Evolutionary conservation across 2,888 invertebrate species (phyloP).

Genomic region (Caradrina kadenii): DNA sequence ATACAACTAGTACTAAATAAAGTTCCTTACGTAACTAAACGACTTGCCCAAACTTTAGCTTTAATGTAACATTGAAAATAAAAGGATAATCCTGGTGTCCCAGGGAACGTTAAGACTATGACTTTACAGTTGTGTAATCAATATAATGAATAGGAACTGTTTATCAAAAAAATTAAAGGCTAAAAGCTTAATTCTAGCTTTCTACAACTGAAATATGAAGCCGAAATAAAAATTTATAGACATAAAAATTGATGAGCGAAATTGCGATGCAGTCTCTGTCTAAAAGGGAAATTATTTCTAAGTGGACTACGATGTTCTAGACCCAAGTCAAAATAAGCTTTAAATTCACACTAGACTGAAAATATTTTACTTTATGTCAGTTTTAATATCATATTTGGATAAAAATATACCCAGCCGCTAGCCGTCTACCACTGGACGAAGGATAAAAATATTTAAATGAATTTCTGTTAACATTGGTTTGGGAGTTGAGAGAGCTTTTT

Average conservation of each 20-base stretch:
- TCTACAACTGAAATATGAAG: not conserved
- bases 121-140: conserved; percentile 3
- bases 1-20: conserved; percentile 6
- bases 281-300: not conserved
- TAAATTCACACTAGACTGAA: not conserved
- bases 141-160: not conserved
- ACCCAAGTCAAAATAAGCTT: not conserved
- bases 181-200: not conserved
- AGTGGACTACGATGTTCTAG: not conserved
- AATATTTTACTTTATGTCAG: not conserved
- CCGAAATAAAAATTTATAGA: not conserved
- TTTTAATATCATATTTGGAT: not conserved
- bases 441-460: conserved; percentile 36
- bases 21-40: conserved; percentile 37
- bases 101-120: not conserved
- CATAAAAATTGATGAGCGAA: not conserved
- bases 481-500: conserved; percentile 1
- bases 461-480: conserved; percentile 20
- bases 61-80: conserved; percentile 34
- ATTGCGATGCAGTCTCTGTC: not conserved
- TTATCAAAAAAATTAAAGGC: not conserved
- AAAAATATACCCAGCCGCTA: conserved; percentile 2
- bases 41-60: conserved; percentile 4
- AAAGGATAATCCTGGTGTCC: not conserved
- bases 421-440: conserved; percentile 3